These are phyloP conservation scores for Centroberyx gerrardi DNA, from an alignment of 2,797 vertebrate species.

Conservation along the genomic window DNA sequence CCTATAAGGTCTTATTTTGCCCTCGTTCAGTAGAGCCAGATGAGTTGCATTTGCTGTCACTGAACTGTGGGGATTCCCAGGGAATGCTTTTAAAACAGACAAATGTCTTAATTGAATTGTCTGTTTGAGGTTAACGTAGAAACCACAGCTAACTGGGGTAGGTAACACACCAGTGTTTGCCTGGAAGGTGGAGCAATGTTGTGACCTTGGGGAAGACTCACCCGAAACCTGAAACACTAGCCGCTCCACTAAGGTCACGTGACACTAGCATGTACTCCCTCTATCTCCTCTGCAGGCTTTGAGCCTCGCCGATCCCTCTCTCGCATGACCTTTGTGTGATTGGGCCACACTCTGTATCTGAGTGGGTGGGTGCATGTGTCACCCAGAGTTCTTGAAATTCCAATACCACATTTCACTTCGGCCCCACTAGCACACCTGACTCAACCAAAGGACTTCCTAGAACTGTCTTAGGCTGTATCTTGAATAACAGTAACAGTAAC, in stretches of 20 bases:
- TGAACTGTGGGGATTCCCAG: background rate
- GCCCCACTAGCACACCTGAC: too few relatives aligned
- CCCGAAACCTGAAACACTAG: slow-evolving; percentile 69
- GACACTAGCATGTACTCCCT: slow-evolving; percentile 39
- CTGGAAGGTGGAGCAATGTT: slow-evolving; percentile 43
- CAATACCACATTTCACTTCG: slow-evolving; percentile 22
- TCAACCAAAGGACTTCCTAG: too few relatives aligned
- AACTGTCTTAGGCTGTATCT: too few relatives aligned
- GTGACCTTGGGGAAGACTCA: slow-evolving; percentile 57
- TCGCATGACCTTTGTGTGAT: slow-evolving; percentile 51
- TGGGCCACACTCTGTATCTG: slow-evolving; percentile 36
- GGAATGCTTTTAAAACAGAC: background rate
- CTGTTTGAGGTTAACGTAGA: too few relatives aligned
- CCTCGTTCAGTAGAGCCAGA: background rate
- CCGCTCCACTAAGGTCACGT: slow-evolving; percentile 58
- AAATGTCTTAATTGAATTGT: too few relatives aligned
- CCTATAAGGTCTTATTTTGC: background rate
- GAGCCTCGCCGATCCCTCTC: slow-evolving; percentile 48
- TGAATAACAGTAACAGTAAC: too few relatives aligned
- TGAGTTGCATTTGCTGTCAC: background rate
- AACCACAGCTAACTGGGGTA: background rate
- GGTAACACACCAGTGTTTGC: slow-evolving; percentile 12
- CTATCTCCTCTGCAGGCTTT: slow-evolving; percentile 49
- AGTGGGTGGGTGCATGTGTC: slow-evolving; percentile 41
- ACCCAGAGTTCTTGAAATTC: slow-evolving; percentile 39